Evolutionary conservation across 2,888 invertebrate species (phyloP).

Genomic region (Andrena dorsata): DNA sequence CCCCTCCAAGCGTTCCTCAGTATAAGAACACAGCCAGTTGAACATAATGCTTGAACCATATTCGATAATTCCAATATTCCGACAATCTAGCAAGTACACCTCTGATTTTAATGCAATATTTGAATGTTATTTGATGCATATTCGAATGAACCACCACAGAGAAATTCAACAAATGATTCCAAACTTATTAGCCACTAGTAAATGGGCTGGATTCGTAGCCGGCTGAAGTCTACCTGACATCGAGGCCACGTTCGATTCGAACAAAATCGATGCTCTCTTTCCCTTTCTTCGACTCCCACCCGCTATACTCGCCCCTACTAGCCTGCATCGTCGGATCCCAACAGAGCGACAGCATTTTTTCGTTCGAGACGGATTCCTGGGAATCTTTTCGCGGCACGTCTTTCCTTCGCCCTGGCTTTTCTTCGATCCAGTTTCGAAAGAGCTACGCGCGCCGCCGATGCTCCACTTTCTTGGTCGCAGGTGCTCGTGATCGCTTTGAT

Average conservation of each 20-base stretch:
- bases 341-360: conserved; percentile 26
- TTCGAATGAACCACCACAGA: too few relatives aligned
- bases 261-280: conserved; percentile 59
- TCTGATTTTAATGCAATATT: too few relatives aligned
- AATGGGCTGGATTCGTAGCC: conserved; percentile 75
- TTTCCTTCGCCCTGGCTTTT: not conserved
- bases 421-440: conserved; percentile 6
- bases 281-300: conserved; percentile 41
- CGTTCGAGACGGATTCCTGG: not conserved
- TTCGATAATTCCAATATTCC: too few relatives aligned
- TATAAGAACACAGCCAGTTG: too few relatives aligned
- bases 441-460: not conserved
- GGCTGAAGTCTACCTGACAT: conserved; percentile 71
- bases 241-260: conserved; percentile 49
- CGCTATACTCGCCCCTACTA: conserved; percentile 17
- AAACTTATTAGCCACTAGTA: conserved; percentile 62
- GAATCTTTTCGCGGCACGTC: not conserved
- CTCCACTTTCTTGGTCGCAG: conserved; percentile 37
- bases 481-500: not conserved
- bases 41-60: too few relatives aligned
- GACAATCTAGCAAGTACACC: too few relatives aligned
- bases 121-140: too few relatives aligned
- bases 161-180: too few relatives aligned
- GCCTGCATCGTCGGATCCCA: conserved; percentile 17
- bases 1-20: too few relatives aligned